Evolutionary conservation across 2,888 invertebrate species (phyloP).

Genomic region (Ophion costatus): DNA sequence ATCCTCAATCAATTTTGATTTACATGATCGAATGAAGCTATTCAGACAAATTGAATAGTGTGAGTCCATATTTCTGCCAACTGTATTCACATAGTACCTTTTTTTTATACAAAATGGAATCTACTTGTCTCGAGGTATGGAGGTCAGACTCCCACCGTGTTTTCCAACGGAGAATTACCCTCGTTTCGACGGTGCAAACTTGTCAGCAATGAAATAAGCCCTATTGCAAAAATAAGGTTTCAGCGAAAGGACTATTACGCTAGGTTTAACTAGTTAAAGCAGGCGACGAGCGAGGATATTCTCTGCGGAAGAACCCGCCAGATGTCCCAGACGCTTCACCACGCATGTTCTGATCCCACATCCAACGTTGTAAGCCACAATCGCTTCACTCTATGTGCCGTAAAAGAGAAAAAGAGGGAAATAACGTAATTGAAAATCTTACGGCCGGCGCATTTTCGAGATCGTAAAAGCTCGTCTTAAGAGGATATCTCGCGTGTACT

Average conservation of each 20-base stretch:
- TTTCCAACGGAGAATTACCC: background rate
- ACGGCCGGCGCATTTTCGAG: constrained; percentile 42
- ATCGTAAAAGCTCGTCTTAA: constrained; percentile 43
- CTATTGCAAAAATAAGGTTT: constrained; percentile 7
- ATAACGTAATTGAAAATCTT: constrained; percentile 61
- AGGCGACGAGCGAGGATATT: constrained; percentile 2
- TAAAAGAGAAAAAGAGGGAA: constrained; percentile 25
- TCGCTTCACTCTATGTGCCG: background rate
- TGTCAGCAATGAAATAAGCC: background rate
- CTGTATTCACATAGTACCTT: background rate
- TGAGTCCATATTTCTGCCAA: background rate
- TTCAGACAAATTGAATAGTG: no score
- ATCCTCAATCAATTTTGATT: no score
- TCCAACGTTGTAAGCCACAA: constrained; percentile 21
- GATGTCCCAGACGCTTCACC: constrained; percentile 1
- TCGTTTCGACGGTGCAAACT: constrained; percentile 10
- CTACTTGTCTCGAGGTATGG: background rate
- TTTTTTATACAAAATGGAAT: background rate
- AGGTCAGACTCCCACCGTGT: background rate
- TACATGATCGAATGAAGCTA: no score
- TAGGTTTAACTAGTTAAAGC: constrained; percentile 10
- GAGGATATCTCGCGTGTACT: constrained; percentile 44
- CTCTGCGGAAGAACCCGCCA: constrained; percentile 5
- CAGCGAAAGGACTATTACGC: constrained; percentile 1
- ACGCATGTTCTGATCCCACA: constrained; percentile 14